Percentiles rank a stretch among this genome's conserved stretches.
These are phyloP conservation scores for Poecilia velifera DNA, from an alignment of 2,797 vertebrate species.

Conservation along the genomic window DNA sequence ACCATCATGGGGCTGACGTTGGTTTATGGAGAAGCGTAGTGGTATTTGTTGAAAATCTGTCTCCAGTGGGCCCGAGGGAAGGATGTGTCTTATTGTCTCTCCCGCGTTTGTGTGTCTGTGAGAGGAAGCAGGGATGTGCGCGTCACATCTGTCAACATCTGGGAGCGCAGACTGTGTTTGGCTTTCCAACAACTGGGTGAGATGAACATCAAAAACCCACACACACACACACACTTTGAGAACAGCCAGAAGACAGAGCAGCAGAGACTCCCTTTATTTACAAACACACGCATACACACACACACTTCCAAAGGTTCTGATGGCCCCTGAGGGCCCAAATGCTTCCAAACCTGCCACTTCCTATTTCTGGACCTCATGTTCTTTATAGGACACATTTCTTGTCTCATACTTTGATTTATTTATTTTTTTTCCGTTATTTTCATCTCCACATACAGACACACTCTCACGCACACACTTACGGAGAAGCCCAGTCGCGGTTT, in stretches of 20 bases:
- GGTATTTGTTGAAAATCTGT: constrained; percentile 50
- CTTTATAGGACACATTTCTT: constrained; percentile 46
- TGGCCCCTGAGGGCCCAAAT: constrained; percentile 60
- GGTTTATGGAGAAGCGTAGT: constrained; percentile 40
- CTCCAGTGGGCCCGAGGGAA: constrained; percentile 53
- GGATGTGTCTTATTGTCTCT: constrained; percentile 31
- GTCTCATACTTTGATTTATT: constrained; percentile 20
- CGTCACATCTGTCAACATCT: constrained; percentile 85
- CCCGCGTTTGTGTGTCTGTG: constrained; percentile 14
- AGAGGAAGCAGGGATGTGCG: constrained; percentile 47
- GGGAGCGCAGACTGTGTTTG: constrained; percentile 83
- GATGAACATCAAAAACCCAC: constrained; percentile 73
- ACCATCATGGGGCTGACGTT: constrained; percentile 23
- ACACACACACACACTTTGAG: constrained; percentile 67
- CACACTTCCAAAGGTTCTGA: constrained; percentile 56
- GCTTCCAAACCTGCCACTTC: constrained; percentile 66
- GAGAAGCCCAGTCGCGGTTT: constrained; percentile 59
- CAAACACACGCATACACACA: constrained; percentile 25
- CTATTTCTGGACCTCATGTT: constrained; percentile 58
- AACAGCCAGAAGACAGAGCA: constrained; percentile 72
- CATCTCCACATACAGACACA: constrained; percentile 7
- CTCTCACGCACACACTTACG: constrained; percentile 26
- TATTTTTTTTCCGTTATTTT: constrained; percentile 12
- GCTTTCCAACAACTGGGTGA: constrained; percentile 81
- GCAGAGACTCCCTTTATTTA: constrained; percentile 32